Evolutionary conservation across 2,888 invertebrate species (phyloP), one percentile per base, ranked within the genome.

Genomic region (Spilarctia lutea): DNA sequence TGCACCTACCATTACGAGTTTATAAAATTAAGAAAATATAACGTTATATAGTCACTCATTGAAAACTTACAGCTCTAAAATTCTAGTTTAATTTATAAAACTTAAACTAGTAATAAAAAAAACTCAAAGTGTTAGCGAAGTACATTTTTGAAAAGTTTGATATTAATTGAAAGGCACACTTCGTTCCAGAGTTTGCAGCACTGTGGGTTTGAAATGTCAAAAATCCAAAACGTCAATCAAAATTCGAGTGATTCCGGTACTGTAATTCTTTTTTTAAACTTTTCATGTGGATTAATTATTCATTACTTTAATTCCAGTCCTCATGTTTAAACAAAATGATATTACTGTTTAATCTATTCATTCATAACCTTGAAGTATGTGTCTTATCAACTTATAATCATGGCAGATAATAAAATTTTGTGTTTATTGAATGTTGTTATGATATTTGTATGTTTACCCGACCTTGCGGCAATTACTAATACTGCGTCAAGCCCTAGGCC

Each of bases 331-430:
- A 71, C 71, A 63, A 42, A 18, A 52, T 70, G 45, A 42, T 45
- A 70, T 45, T 56, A 24, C 20, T 71, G 42, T 68, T 7, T 45
- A 68, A 72, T 69, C 48, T 52, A 56, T 65, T 71, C 73, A 48
- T 65, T 68, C 63, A 75, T 78, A 82, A 79, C 81, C 79, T 86
- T 72, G 65, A 85, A 76, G 56, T 71, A 78, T 75, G 63, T 75
- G 68, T 30, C 70, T 27, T 63, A 79, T 8, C 65, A 74, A 13
- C 52, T 71, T 39, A 27, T 74, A 45, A 76, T 73, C 67, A 63
- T 65, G 71, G 42, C 65, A 42, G 33, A 63, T 52, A 72, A 42
- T 45, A n/a, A 66, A 60, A 48, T 48, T 45, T 56, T 67, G 33
- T 45, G 27, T 65, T 24, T n/a, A 35, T 33, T 48, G 20, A 68